Conservation (phyloP, 1,140 invertebrate genomes). For the Drosophila arawakana region DNA sequence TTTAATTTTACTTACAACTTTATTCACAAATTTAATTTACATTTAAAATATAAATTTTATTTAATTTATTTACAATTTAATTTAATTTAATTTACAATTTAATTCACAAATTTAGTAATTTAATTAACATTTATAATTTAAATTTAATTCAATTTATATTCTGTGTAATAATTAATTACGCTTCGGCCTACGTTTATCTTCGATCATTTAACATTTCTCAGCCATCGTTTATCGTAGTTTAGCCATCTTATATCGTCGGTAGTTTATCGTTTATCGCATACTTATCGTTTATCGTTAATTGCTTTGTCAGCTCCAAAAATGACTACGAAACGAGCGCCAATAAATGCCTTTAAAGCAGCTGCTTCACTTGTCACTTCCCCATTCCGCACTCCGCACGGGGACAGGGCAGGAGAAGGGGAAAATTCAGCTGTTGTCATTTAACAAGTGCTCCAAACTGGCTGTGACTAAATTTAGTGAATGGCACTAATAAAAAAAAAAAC, state of each 20-base stretch:
- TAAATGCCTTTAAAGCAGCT: conserved; percentile 16
- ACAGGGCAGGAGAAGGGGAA: neutral
- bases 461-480: conserved; percentile 48
- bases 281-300: conserved; percentile 6
- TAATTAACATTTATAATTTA: no score
- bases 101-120: no score
- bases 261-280: conserved; percentile 1
- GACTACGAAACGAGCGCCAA: conserved; percentile 5
- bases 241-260: neutral
- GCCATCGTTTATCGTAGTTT: neutral
- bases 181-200: neutral
- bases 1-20: no score
- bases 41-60: no score
- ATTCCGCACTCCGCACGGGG: neutral
- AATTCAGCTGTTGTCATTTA: conserved; percentile 14
- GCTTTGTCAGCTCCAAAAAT: conserved; percentile 26
- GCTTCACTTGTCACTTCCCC: neutral
- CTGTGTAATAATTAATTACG: no score
- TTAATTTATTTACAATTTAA: no score
- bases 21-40: no score
- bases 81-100: no score
- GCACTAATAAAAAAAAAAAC: conserved; percentile 20
- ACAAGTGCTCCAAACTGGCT: conserved; percentile 33
- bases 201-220: neutral
- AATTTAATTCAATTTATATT: no score